Conservation (phyloP, 2,113 vertebrate genomes). For the Salminus brasiliensis region DNA sequence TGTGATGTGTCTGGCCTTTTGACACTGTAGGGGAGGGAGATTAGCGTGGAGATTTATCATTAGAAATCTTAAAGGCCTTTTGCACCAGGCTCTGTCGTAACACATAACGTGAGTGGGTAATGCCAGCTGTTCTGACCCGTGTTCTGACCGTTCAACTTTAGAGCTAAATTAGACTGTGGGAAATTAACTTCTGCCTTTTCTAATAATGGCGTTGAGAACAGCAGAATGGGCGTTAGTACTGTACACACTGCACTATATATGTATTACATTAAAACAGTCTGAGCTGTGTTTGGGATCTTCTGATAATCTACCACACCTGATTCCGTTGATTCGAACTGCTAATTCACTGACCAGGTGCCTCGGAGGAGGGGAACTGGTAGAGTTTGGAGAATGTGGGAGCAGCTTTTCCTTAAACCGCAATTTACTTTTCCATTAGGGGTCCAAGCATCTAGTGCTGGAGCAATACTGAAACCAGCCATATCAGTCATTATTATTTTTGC, state of each 20-base stretch:
- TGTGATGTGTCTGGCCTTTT: conserved; percentile 18
- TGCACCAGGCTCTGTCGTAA: neutral
- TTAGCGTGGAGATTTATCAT: conserved; percentile 22
- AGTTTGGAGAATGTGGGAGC: no score
- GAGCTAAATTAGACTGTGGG: neutral
- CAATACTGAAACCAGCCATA: no score
- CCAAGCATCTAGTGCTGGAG: neutral
- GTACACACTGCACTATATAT: no score
- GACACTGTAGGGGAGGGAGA: conserved; percentile 15
- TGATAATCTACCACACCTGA: no score
- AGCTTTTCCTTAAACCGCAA: no score
- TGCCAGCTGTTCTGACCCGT: neutral
- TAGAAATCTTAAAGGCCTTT: neutral
- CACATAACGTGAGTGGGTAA: neutral
- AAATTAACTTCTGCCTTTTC: neutral
- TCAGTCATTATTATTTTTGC: no score
- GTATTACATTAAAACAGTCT: no score
- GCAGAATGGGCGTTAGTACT: no score
- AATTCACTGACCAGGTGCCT: no score
- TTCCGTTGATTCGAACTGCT: no score
- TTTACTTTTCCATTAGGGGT: neutral
- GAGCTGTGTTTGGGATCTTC: no score
- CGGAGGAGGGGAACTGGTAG: no score
- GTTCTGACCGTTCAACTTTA: neutral
- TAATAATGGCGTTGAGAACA: neutral